A percentile compares a stretch with the other conserved stretches of the same genome.
Evolutionary conservation across 2,888 invertebrate species (phyloP).

Genomic region (Callyntrura guangdongensis): DNA sequence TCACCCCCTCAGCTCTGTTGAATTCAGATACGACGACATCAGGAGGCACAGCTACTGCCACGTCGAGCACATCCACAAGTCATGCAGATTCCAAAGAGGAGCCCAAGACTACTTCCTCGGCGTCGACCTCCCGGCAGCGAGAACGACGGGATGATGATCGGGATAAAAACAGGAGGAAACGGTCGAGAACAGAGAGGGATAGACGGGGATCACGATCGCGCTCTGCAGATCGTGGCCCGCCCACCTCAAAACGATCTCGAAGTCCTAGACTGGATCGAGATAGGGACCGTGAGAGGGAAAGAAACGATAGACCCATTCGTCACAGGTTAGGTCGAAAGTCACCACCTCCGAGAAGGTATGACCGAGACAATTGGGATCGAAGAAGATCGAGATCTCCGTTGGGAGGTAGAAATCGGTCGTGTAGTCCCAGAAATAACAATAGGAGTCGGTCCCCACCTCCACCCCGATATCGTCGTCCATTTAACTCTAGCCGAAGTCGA

Average conservation of each 20-base stretch:
- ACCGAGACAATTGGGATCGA: constrained; percentile 82
- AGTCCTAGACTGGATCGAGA: constrained; percentile 86
- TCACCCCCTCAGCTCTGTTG: constrained; percentile 71
- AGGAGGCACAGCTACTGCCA: background rate
- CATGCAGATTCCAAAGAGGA: constrained; percentile 39
- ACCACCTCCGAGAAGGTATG: constrained; percentile 81
- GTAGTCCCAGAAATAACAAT: constrained; percentile 80
- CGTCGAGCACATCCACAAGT: background rate
- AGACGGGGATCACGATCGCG: constrained; percentile 80
- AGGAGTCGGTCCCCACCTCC: constrained; percentile 81
- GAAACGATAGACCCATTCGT: constrained; percentile 71
- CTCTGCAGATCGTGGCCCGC: constrained; percentile 83
- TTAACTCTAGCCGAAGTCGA: constrained; percentile 82
- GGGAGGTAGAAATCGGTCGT: constrained; percentile 79
- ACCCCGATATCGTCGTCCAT: constrained; percentile 80
- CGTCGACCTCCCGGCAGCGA: constrained; percentile 43
- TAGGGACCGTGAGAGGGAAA: constrained; percentile 86
- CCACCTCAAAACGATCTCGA: constrained; percentile 86
- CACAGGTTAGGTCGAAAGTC: constrained; percentile 78
- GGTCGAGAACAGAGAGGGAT: constrained; percentile 72
- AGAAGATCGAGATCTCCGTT: constrained; percentile 82
- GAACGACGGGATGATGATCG: constrained; percentile 82
- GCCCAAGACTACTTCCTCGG: background rate
- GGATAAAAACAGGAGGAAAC: constrained; percentile 77
- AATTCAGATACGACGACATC: constrained; percentile 45